A percentile compares a stretch with the other conserved stretches of the same genome.
phyloP scores from a whole-genome alignment of 2,797 vertebrate species.

The Strix occidentalis region DNA sequence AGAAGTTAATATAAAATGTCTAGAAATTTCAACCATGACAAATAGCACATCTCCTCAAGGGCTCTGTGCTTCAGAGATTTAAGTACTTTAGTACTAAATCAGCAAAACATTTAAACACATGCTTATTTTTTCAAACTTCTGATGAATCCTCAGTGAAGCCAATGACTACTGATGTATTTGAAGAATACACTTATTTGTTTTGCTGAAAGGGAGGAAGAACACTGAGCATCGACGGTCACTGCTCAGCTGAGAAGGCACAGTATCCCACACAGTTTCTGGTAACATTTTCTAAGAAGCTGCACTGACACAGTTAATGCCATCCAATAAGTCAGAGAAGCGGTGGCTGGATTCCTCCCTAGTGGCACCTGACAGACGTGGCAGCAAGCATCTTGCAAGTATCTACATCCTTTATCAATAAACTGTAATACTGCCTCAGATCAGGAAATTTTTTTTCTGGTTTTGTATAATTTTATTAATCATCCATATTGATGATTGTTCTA shows the following conservation, averaged over 20 bases:
- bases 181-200: neutral
- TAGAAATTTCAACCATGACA: neutral
- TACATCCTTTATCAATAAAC: neutral
- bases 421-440: neutral
- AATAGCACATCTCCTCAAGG: neutral
- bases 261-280: neutral
- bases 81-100: neutral
- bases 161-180: neutral
- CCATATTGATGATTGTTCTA: neutral
- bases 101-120: neutral
- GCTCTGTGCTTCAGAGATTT: neutral
- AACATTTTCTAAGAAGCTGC: neutral
- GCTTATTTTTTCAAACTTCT: neutral
- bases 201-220: neutral
- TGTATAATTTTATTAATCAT: neutral
- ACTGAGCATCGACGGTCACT: neutral
- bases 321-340: neutral
- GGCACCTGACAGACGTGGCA: neutral
- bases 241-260: neutral
- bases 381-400: neutral
- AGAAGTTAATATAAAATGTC: neutral
- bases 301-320: neutral
- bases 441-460: neutral
- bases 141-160: neutral
- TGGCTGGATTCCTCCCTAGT: neutral